Base-by-base conservation (phyloP, 2,113 vertebrate genomes). In the Silurus meridionalis region DNA sequence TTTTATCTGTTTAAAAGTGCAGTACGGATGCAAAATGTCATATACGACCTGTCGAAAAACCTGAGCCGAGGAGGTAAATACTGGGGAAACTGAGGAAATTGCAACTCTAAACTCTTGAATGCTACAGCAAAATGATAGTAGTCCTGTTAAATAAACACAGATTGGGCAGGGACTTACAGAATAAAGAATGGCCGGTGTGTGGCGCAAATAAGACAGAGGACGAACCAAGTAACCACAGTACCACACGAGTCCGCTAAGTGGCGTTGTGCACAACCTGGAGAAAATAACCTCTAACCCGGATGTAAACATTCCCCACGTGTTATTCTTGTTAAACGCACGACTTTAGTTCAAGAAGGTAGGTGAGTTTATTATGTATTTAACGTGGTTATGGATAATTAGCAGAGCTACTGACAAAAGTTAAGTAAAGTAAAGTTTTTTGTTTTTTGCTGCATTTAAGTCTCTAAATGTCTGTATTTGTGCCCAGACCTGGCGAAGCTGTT, bases 241-340 rank as follows among this genome's bases (percentile, higher is more conserved):
- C 37, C 37, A 37, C 37, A 37, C 37, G 37, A 37, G 37, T 66
- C 10, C 25, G 11, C 64, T 28, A 67, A 28, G 10, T 67, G 11
- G 9, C 10, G n/a, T 1, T 28, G 4, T 28, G 66, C 25, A 6
- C 25, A 6, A 52, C 48, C 4, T 2, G 75, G 7, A 37, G 8
- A 7, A n/a, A 79, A 55, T 25, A 37, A 64, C 8, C 14, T n/a
- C 48, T 85, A 80, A 89, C 82, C 88, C 86, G 83, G 83, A 89
- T 85, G 78, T 78, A 86, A n/a, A 86, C 72, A 85, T 37, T 80
- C 15, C n/a, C 80, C 79, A 61, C 80, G 86, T 83, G 86, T 25
- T 74, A 6, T 13, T 14, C 0, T 17, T 28, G 57, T 23, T 37
- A 15, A 60, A 67, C 50, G 28, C 53, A 19, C 81, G 6, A 25